Evolutionary conservation across 2,888 invertebrate species (phyloP).

Genomic region (Tinea semifulvella): DNA sequence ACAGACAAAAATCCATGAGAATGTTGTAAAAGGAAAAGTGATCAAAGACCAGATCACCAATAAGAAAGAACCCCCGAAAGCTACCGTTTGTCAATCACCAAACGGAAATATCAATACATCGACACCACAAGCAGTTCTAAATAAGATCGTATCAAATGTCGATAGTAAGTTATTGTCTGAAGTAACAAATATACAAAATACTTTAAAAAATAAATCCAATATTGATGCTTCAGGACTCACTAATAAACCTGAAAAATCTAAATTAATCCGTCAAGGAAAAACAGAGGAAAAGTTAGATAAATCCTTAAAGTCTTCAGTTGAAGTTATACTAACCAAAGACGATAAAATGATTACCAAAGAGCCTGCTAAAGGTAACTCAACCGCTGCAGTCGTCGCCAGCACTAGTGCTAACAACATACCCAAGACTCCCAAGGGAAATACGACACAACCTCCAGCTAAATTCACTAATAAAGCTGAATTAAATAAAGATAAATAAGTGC

Average conservation of each 20-base stretch:
- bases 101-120: constrained; percentile 18
- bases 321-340: not conserved
- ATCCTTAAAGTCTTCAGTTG: not conserved
- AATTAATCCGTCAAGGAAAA: constrained; percentile 4
- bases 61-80: constrained; percentile 15
- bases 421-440: not conserved
- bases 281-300: not conserved
- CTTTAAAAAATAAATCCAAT: not conserved
- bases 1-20: not conserved
- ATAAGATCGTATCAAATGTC: not conserved
- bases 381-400: not conserved
- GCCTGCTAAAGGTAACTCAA: not conserved
- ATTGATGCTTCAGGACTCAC: too few species aligned
- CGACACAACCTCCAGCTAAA: not conserved
- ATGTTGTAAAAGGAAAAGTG: not conserved
- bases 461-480: not conserved
- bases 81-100: constrained; percentile 15
- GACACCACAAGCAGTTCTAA: constrained; percentile 4
- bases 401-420: not conserved
- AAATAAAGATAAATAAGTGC: constrained; percentile 8
- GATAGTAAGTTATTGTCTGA: not conserved
- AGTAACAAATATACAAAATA: not conserved
- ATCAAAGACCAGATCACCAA: constrained; percentile 6
- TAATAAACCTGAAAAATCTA: constrained; percentile 1
- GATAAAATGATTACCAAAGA: not conserved